Conservation (phyloP, 2,888 invertebrate genomes). For the Melieria picta region DNA sequence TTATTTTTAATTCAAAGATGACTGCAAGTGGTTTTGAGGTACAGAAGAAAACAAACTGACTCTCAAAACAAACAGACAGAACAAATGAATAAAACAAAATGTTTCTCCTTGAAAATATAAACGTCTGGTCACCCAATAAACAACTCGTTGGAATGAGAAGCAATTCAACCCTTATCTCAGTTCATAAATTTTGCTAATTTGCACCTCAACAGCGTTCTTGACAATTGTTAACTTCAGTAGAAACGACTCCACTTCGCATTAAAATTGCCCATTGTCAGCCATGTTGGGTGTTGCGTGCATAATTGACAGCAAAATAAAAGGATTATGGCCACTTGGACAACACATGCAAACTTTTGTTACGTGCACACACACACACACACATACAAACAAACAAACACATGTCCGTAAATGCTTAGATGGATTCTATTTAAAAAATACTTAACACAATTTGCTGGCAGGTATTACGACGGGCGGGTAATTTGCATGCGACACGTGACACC, state of each 20-base stretch:
- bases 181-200: too few relatives aligned
- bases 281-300: neutral
- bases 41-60: neutral
- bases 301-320: neutral
- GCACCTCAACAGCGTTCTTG: too few relatives aligned
- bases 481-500: constrained; percentile 11
- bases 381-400: neutral
- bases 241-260: too few relatives aligned
- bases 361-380: neutral
- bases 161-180: too few relatives aligned
- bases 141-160: neutral
- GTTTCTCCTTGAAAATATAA: neutral
- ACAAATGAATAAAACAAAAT: neutral
- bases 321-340: neutral
- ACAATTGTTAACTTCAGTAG: too few relatives aligned
- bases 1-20: neutral
- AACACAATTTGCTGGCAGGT: constrained; percentile 20
- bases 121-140: neutral
- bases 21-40: neutral
- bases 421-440: constrained; percentile 5
- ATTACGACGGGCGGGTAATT: constrained; percentile 18
- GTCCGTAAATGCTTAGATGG: too few relatives aligned
- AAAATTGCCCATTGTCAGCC: too few relatives aligned
- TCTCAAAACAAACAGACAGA: neutral
- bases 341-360: neutral